A percentile compares a stretch with the other conserved stretches of the same genome.
phyloP scores from a whole-genome alignment of 1,140 invertebrate genomes.

The Riptortus pedestris region DNA sequence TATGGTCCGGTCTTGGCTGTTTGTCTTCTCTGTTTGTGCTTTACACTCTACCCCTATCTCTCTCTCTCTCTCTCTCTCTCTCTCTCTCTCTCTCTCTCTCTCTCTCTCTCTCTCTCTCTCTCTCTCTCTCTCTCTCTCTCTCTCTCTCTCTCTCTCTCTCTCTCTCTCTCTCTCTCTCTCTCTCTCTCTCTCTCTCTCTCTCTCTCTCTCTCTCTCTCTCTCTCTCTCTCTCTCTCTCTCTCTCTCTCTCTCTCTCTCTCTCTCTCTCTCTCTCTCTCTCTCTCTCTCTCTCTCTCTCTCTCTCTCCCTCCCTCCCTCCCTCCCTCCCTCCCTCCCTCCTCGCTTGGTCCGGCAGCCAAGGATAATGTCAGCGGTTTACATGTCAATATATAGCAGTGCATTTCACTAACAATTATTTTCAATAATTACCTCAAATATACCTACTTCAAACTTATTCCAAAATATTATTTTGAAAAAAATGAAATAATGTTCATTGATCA shows the following conservation, averaged over 20 bases:
- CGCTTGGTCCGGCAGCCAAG: too few relatives aligned
- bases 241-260: not conserved
- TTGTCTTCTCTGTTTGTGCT: constrained; percentile 2
- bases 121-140: not conserved
- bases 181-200: not conserved
- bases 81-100: not conserved
- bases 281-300: not conserved
- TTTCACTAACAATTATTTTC: too few relatives aligned
- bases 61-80: too few relatives aligned
- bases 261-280: not conserved
- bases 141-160: not conserved
- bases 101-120: not conserved
- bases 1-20: not conserved
- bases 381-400: too few relatives aligned
- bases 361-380: too few relatives aligned
- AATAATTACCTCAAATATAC: too few relatives aligned
- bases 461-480: too few relatives aligned
- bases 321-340: not conserved
- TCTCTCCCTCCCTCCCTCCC: not conserved
- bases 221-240: not conserved
- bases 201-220: not conserved
- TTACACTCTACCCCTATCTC: not conserved
- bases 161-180: not conserved
- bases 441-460: too few relatives aligned
- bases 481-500: too few relatives aligned